Conservation (phyloP, 2,888 invertebrate genomes). For the Leptinotarsa tumamoca region DNA sequence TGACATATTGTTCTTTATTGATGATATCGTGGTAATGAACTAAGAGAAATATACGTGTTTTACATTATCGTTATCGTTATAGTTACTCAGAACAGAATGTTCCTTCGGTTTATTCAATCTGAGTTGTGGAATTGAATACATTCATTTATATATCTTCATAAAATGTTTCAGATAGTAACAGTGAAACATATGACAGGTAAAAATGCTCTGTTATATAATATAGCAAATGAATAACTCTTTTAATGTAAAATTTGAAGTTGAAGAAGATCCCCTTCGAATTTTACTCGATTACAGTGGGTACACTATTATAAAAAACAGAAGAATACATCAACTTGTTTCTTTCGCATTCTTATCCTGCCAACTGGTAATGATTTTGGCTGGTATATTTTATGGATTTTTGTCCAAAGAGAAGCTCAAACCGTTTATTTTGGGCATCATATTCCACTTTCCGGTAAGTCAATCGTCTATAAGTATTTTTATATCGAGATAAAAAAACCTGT, state of each 20-base stretch:
- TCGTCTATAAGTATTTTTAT: too few species aligned
- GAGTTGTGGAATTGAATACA: background rate
- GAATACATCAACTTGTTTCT: conserved; percentile 1
- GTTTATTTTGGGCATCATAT: background rate
- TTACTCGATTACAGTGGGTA: background rate
- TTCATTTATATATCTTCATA: background rate
- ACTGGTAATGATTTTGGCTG: background rate
- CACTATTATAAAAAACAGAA: background rate
- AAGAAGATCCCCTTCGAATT: background rate
- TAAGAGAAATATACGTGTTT: too few species aligned
- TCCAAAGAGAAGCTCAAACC: background rate
- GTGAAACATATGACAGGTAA: background rate
- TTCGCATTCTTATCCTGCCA: background rate
- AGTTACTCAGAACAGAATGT: too few species aligned
- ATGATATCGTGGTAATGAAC: background rate
- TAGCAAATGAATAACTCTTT: background rate
- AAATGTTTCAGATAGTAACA: background rate
- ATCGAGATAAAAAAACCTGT: too few species aligned
- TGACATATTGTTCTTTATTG: background rate
- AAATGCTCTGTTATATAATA: background rate
- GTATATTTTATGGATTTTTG: background rate
- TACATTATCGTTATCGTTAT: too few species aligned
- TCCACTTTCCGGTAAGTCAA: background rate
- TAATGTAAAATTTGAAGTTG: background rate
- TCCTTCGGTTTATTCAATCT: too few species aligned